Base-by-base conservation (phyloP, 2,888 invertebrate species). In the Nemurella pictetii region DNA sequence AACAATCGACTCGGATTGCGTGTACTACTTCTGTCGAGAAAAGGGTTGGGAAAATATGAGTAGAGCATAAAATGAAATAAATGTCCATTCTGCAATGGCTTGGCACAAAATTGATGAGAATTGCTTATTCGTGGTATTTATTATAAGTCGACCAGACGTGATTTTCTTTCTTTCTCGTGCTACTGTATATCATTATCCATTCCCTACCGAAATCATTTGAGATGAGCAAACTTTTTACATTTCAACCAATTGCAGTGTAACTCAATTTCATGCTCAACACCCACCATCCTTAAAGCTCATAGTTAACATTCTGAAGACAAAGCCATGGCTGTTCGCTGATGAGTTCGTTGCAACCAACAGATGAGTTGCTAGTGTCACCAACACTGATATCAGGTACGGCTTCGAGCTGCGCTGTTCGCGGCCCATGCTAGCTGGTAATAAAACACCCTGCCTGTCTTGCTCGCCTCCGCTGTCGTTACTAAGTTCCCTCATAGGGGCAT, bases 381-480 rank as follows among this genome's bases (percentile, higher is more conserved):
- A 55, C 55, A 55, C 55, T 55, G 55, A 55, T 55, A 55, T 55
- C 55, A 15, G 20, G 55, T 55, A 12, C n/a, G n/a, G n/a, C 36
- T 80, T 30, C 36, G 26, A 81, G 27, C 35, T 25, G 73, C 74
- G 3, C 30, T 20, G 75, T 32, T 83, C 28, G 73, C 25, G 25
- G 28, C 28, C 55, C 9, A 55, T n/a, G 20, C 55, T 26, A 78
- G 85, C 26, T 82, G 85, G 82, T 85, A 55, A 85, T 85, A 82
- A 85, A 85, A 85, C 85, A 55, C 55, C 55, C 32, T 84, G 28
- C 84, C 35, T 28, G 75, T 35, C 36, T n/a, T 36, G 27, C 80
- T 29, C 25, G 81, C 5, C 12, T 7, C 28, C 15, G 55, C 55
- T 55, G 15, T 20, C 55, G 55, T 12, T 20, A 2, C 55, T 20